Evolutionary conservation across 2,797 vertebrate species (phyloP).

Genomic region (Neosilurus mollespiculum): DNA sequence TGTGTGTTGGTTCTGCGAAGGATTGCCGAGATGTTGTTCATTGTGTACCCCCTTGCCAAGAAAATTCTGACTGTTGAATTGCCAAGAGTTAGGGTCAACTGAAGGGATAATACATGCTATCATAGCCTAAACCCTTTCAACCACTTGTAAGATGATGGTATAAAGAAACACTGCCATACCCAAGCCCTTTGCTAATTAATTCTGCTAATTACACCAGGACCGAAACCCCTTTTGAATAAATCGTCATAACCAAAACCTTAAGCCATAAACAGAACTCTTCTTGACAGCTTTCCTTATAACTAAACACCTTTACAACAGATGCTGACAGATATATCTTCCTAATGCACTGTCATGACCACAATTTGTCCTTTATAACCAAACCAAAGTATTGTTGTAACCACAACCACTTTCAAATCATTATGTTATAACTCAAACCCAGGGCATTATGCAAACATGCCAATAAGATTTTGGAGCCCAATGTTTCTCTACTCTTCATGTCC

Average conservation of each 20-base stretch:
- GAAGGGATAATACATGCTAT: not conserved
- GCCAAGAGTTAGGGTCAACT: too few species aligned
- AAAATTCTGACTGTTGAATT: too few species aligned
- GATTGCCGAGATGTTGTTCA: too few species aligned
- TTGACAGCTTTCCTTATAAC: not conserved
- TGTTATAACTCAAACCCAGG: not conserved
- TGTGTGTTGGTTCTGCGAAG: too few species aligned
- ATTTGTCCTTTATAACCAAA: not conserved
- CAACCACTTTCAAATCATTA: not conserved
- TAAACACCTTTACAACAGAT: not conserved
- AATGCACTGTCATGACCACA: not conserved
- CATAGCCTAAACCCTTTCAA: not conserved
- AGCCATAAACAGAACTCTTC: not conserved
- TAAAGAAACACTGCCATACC: not conserved
- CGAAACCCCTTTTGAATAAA: not conserved
- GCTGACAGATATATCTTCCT: not conserved
- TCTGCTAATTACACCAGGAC: not conserved
- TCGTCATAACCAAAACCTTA: too few species aligned
- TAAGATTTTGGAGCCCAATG: too few species aligned
- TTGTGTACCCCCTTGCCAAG: too few species aligned
- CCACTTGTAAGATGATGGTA: too few species aligned
- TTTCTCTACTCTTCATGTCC: not conserved
- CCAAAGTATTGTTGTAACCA: too few species aligned
- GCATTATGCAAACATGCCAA: not conserved
- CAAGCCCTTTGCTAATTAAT: not conserved